Percentiles rank a stretch among this genome's conserved stretches.
Evolutionary conservation across 2,797 vertebrate genomes (phyloP).

Genomic region (Dromococcyx pavoninus): DNA sequence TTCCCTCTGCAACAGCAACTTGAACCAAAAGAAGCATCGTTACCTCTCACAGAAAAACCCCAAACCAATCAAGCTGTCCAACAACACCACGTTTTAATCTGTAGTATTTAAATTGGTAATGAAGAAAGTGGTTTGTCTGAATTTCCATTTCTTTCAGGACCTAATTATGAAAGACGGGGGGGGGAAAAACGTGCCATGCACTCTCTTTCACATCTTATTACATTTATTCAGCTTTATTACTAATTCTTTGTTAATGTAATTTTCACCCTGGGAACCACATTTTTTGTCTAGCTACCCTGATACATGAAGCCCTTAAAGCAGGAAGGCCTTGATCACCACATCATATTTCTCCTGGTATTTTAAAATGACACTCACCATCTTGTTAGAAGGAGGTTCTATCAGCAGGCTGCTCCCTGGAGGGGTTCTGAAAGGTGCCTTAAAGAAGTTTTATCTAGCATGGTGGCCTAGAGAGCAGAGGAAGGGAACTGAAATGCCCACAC

Average conservation of each 20-base stretch:
- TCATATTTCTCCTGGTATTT: conserved; percentile 57
- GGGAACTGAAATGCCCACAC: not conserved
- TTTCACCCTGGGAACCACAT: conserved; percentile 71
- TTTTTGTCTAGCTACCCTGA: conserved; percentile 67
- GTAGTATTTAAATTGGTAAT: conserved; percentile 48
- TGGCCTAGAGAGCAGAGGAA: conserved; percentile 19
- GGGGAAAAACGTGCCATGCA: conserved; percentile 10
- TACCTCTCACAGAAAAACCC: not conserved
- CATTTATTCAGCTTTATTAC: conserved; percentile 71
- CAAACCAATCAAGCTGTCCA: not conserved
- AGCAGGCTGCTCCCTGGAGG: conserved; percentile 55
- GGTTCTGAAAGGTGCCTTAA: conserved; percentile 29
- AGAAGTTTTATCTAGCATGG: conserved; percentile 61
- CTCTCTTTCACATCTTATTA: conserved; percentile 72
- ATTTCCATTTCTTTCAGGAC: conserved; percentile 68
- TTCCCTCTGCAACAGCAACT: not conserved
- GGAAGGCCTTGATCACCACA: conserved; percentile 56
- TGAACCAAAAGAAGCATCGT: not conserved
- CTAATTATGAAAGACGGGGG: conserved; percentile 72
- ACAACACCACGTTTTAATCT: conserved; percentile 24
- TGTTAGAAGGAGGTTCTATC: conserved; percentile 52
- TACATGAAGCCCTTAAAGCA: conserved; percentile 61
- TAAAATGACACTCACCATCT: conserved; percentile 49
- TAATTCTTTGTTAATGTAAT: conserved; percentile 75
- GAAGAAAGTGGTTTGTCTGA: conserved; percentile 62